Evolutionary conservation across 1,140 invertebrate species (phyloP).

Genomic region (Nymphalis io): DNA sequence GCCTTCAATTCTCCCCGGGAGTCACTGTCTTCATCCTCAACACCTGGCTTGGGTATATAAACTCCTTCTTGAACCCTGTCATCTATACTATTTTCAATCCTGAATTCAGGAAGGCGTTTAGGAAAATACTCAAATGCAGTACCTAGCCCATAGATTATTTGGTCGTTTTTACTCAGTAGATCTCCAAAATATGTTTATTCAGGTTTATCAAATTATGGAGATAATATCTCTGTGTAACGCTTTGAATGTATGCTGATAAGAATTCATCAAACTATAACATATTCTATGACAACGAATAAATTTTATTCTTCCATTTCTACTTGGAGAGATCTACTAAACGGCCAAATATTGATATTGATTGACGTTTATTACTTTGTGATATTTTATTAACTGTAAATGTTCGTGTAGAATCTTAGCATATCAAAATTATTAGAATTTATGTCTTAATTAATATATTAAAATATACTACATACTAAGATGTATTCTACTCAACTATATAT

Average conservation of each 20-base stretch:
- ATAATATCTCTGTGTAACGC: too few species aligned
- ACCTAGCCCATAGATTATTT: slow-evolving; percentile 78
- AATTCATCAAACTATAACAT: neutral
- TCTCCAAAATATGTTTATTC: slow-evolving; percentile 36
- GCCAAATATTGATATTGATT: slow-evolving; percentile 47
- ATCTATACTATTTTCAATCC: slow-evolving; percentile 99
- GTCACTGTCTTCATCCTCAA: slow-evolving; percentile 95
- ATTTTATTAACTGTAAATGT: slow-evolving; percentile 40
- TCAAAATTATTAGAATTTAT: slow-evolving; percentile 43
- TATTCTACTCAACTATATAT: slow-evolving; percentile 47
- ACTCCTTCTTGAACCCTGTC: slow-evolving; percentile 98
- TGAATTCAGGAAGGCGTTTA: slow-evolving; percentile 99
- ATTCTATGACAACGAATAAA: slow-evolving; percentile 33
- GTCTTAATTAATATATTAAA: slow-evolving; percentile 28
- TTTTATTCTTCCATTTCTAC: slow-evolving; percentile 30
- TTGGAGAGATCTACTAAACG: slow-evolving; percentile 57
- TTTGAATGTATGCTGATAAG: too few species aligned
- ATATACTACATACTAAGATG: slow-evolving; percentile 7
- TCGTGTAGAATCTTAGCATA: slow-evolving; percentile 52
- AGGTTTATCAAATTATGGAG: neutral
- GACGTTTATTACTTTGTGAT: slow-evolving; percentile 40
- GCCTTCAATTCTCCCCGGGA: slow-evolving; percentile 90
- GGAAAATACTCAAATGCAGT: slow-evolving; percentile 91
- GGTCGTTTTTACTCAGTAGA: slow-evolving; percentile 74
- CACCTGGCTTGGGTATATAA: slow-evolving; percentile 99